These are phyloP conservation scores for Bombus sylvicola DNA, from an alignment of 1,140 invertebrate species.

Conservation along the genomic window DNA sequence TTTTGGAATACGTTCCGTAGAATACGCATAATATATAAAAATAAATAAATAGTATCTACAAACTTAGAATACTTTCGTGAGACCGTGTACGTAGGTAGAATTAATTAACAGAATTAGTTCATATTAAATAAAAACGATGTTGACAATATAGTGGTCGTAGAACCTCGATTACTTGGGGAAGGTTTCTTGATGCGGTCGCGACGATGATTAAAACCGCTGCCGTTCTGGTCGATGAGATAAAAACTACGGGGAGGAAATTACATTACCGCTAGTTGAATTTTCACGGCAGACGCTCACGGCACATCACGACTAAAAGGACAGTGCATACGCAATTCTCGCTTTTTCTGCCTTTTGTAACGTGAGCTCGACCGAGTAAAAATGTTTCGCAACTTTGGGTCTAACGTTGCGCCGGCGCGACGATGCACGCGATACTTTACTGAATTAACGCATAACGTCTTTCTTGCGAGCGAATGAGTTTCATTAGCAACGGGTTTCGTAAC, in stretches of 20 bases:
- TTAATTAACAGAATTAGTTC: too few relatives aligned
- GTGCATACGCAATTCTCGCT: background rate
- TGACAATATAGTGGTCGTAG: background rate
- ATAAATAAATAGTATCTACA: too few relatives aligned
- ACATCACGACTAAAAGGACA: background rate
- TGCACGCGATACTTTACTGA: background rate
- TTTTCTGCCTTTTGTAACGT: conserved; percentile 1
- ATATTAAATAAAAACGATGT: too few relatives aligned
- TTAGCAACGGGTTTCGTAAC: background rate
- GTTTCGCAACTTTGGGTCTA: background rate
- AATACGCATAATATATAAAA: too few relatives aligned
- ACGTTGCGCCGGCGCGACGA: too few relatives aligned
- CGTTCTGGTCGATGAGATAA: conserved; percentile 13
- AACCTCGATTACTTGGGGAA: background rate
- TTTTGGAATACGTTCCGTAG: too few relatives aligned
- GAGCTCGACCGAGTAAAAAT: background rate
- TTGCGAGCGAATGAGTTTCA: background rate
- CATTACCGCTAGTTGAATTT: conserved; percentile 43
- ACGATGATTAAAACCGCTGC: conserved; percentile 28
- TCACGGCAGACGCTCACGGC: conserved; percentile 3
- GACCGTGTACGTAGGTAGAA: too few relatives aligned
- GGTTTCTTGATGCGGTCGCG: conserved; percentile 32
- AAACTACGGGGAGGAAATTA: conserved; percentile 27
- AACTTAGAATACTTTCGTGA: too few relatives aligned
- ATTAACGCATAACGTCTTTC: background rate